Evolutionary conservation across 2,113 vertebrate species (phyloP).

Genomic region (Romanogobio albipinnatus): DNA sequence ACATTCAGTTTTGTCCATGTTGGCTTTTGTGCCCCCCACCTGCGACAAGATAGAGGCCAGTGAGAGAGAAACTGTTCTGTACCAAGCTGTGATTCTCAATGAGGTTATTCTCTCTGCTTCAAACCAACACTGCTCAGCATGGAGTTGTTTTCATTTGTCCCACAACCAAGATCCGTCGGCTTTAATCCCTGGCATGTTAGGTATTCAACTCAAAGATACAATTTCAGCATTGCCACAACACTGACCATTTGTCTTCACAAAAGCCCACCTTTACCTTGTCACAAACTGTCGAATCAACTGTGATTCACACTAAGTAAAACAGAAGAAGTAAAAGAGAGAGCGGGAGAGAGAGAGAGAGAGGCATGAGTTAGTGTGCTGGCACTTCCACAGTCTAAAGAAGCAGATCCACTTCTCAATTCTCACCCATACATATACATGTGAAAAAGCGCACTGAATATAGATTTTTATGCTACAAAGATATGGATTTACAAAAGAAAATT

Average conservation of each 20-base stretch:
- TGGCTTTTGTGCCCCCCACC: conserved; percentile 30
- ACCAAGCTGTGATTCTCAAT: conserved; percentile 37
- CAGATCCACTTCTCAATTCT: conserved; percentile 30
- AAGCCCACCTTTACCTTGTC: not conserved
- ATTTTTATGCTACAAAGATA: not conserved
- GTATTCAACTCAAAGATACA: conserved; percentile 17
- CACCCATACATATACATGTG: conserved; percentile 1
- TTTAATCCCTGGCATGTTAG: conserved; percentile 6
- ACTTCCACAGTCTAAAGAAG: conserved; percentile 33
- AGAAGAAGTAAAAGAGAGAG: not conserved
- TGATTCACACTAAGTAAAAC: conserved; percentile 14
- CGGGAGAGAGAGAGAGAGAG: not conserved
- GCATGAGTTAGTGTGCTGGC: conserved; percentile 41
- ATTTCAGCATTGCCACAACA: conserved; percentile 33
- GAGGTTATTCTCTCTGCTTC: conserved; percentile 24
- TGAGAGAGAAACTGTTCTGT: conserved; percentile 38
- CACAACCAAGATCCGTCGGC: not conserved
- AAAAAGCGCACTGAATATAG: not conserved
- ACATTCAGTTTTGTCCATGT: conserved; percentile 36
- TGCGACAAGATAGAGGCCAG: conserved; percentile 29
- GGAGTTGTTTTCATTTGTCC: conserved; percentile 15
- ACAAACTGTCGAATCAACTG: conserved; percentile 30
- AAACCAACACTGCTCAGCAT: conserved; percentile 19
- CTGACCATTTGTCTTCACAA: not conserved
- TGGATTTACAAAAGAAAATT: too few relatives aligned